Percentiles rank a stretch among this genome's conserved stretches.
Conservation (phyloP, 2,888 invertebrate genomes). For the Caenorhabditis panamensis region DNA sequence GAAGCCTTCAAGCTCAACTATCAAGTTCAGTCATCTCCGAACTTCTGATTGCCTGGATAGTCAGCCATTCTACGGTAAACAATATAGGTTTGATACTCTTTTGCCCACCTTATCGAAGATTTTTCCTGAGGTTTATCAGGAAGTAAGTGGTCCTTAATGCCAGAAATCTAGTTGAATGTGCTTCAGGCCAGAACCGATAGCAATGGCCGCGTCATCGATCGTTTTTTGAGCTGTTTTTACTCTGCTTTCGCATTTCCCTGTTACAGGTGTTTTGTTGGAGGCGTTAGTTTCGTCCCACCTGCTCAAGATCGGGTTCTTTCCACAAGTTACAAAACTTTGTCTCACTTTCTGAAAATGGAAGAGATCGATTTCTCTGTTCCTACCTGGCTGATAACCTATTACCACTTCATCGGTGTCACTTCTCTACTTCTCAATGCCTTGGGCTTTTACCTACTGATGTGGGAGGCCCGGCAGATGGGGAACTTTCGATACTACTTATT, state of each 20-base stretch:
- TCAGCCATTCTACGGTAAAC: neutral
- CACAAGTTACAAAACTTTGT: too few relatives aligned
- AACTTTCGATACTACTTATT: neutral
- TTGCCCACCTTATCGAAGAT: neutral
- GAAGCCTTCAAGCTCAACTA: too few relatives aligned
- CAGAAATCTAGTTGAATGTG: too few relatives aligned
- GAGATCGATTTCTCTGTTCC: neutral
- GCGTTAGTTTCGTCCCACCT: too few relatives aligned
- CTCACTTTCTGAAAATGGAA: neutral
- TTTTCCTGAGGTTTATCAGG: neutral
- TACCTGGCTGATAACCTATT: neutral
- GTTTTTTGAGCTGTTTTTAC: too few relatives aligned
- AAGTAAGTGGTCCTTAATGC: too few relatives aligned
- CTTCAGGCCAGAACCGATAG: neutral
- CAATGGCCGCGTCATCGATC: neutral
- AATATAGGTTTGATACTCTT: neutral
- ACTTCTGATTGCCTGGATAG: neutral
- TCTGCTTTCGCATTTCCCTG: too few relatives aligned
- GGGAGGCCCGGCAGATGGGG: neutral
- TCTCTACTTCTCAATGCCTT: neutral
- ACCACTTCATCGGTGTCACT: neutral
- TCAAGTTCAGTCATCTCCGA: neutral
- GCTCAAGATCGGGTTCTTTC: too few relatives aligned
- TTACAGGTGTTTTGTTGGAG: too few relatives aligned
- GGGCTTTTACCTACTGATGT: neutral